Base-by-base conservation (phyloP, 2,113 vertebrate genomes). In the Gymnorhina tibicen region DNA sequence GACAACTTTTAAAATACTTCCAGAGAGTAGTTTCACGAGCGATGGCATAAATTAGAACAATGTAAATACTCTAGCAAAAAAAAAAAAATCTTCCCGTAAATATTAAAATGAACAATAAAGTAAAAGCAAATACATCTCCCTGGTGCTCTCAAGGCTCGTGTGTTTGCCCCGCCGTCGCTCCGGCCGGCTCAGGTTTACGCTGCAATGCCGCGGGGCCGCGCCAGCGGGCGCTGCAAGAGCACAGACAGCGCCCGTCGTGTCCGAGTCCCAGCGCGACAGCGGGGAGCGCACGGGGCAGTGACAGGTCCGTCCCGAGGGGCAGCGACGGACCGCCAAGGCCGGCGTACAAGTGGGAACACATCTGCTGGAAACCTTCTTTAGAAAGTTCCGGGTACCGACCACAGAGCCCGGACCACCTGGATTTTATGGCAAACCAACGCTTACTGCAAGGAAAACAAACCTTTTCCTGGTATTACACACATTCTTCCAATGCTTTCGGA, bases 271-370 rank as follows among this genome's bases (percentile, higher is more conserved):
- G 0, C 3, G 39, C 47, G 13, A 46, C 39, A 7, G 50, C 39
- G 18, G 22, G 3, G 47, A 49, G 42, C 28, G 58, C 44, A 13
- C 28, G 39, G 32, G 24, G 9, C 56, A 4, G 16, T 3, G 41
- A 28, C 53, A 28, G 12, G 1, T 12, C 8, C 4, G 5, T 20
- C n/a, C 26, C 41, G 4, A 15, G 1, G 1, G 24, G 10, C 27
- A 16, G 35, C 0, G 13, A n/a, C 2, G 1, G 37, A 39, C 16
- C 18, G 30, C 16, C 46, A 8, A 6, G 1, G 10, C 33, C 8
- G 26, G 7, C 2, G 39, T 4, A 3, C 1, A 16, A 27, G 5
- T 0, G 21, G 0, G 19, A 37, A 19, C 22, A 0, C 2, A 7
- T 19, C 33, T 15, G 42, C 33, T 8, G 32, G 6, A 80, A 66